Conservation (phyloP, 2,888 invertebrate species). For the Philereme transversata region DNA sequence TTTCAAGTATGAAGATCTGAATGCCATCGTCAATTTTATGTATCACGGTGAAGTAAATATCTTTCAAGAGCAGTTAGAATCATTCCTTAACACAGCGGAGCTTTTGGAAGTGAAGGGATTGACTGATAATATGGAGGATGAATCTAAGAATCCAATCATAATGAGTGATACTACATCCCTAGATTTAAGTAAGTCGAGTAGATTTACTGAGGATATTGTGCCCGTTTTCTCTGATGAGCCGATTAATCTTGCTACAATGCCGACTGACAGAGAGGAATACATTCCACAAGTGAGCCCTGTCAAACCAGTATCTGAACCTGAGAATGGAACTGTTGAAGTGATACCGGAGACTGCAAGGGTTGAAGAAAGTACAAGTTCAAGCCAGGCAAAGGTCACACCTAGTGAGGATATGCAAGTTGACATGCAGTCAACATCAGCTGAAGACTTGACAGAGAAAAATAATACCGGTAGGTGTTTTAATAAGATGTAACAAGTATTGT, state of each 20-base stretch:
- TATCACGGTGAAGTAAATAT: constrained; percentile 93
- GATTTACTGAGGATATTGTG: constrained; percentile 58
- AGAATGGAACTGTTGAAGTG: constrained; percentile 55
- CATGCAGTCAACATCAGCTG: constrained; percentile 65
- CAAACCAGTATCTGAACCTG: constrained; percentile 50
- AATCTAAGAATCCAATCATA: constrained; percentile 63
- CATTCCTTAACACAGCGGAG: constrained; percentile 91
- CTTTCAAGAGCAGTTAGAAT: constrained; percentile 90
- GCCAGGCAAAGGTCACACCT: constrained; percentile 45
- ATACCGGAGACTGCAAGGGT: constrained; percentile 50
- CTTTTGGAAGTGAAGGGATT: constrained; percentile 90
- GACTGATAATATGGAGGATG: constrained; percentile 84
- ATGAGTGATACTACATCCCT: constrained; percentile 67
- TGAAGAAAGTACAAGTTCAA: constrained; percentile 53
- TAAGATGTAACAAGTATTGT: too few species aligned
- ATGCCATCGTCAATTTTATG: constrained; percentile 92
- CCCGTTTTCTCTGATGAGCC: constrained; percentile 70
- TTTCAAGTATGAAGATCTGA: constrained; percentile 90
- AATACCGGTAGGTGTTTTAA: constrained; percentile 39
- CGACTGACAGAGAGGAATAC: constrained; percentile 65
- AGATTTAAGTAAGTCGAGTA: constrained; percentile 74
- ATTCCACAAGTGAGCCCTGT: constrained; percentile 58
- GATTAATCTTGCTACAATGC: constrained; percentile 74
- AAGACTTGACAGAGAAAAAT: constrained; percentile 76
- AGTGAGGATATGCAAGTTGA: constrained; percentile 78